Evolutionary conservation across 2,888 invertebrate species (phyloP), one percentile per base, ranked within the genome.

Genomic region (Lepetodrilus schrolli): DNA sequence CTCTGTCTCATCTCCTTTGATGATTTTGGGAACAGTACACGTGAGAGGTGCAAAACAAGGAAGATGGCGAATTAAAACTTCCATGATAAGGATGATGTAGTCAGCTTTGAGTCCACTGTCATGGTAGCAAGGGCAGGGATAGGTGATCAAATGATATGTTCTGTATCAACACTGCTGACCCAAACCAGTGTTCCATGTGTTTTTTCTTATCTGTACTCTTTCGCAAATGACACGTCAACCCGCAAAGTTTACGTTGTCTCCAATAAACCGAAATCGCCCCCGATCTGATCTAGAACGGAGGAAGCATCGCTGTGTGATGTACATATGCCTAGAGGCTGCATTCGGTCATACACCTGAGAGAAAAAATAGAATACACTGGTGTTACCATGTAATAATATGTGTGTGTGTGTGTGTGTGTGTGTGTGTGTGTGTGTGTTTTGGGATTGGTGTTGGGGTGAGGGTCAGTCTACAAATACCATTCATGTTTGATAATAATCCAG

Each of bases 171-270:
- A 51, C 74, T 4, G 48, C 36, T 3, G 74, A 74, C 17, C 30
- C 74, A 74, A 74, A 74, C 51, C 66, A 65, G 37, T 71, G 71
- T 66, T 71, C 51, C 74, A 74, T 74, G 26, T 74, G 49, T 37
- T 21, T 30, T 26, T 68, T 68, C 20, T 49, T 38, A 5, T n/a
- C n/a, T n/a, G n/a, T n/a, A n/a, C 13, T 17, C 4, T 34, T 8
- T 23, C 58, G 20, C 30, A 71, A 30, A 21, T 72, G 72, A 72
- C 66, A 36, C 8, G 51, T 50, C 43, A 20, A 4, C 43, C 20
- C 30, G n/a, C 20, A 43, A 66, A 72, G 26, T 75, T 72, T 0
- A 75, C 37, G 65, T 72, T 72, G 21, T 75, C 75, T 13, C 75
- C 69, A 38, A 74, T 30, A 1, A 74, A 34, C 8, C 74, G n/a